Base-by-base conservation (phyloP, 1,140 invertebrate species). In the Calosoma granatense region DNA sequence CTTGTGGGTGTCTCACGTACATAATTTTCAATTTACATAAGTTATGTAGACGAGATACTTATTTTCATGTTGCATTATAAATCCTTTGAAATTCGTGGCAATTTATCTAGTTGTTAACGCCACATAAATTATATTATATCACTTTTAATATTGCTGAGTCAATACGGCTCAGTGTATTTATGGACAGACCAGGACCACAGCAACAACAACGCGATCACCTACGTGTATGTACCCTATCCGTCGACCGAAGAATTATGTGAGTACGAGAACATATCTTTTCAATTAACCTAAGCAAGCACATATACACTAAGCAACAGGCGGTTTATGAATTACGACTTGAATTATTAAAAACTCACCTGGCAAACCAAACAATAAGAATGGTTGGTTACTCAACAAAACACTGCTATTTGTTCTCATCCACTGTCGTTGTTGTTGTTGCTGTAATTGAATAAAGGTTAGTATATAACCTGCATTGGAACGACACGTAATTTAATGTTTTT, bases 11-110 rank as follows among this genome's bases (percentile, higher is more conserved):
- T 47, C 41, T n/a, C 41, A 17, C 15, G 41, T 47, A 47, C 41
- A 47, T 47, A 47, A 47, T 47, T 47, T 47, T 47, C 41, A 47
- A 47, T 47, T 47, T 47, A 47, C 41, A 47, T 47, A 47, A 47
- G 41, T 47, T 47, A 47, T 47, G 41, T 17, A 17, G 41, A 47
- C 41, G 41, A 47, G 41, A 47, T 47, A 47, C 41, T 47, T 47
- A 47, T 47, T 47, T 47, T 17, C 41, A 47, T 47, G 41, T 47
- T 17, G 41, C 41, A 47, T 47, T 47, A 47, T 47, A 47, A 47
- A 47, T 47, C 41, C 41, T 47, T 47, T 47, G 41, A 47, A 47
- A 47, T 47, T 47, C 41, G 41, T 47, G 41, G 41, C 41, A 47
- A 47, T 47, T 47, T 47, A 47, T 47, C 41, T 47, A 47, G 41